These are phyloP conservation scores for Urosaurus nigricauda DNA, from an alignment of 2,797 vertebrate genomes.

Conservation along the genomic window DNA sequence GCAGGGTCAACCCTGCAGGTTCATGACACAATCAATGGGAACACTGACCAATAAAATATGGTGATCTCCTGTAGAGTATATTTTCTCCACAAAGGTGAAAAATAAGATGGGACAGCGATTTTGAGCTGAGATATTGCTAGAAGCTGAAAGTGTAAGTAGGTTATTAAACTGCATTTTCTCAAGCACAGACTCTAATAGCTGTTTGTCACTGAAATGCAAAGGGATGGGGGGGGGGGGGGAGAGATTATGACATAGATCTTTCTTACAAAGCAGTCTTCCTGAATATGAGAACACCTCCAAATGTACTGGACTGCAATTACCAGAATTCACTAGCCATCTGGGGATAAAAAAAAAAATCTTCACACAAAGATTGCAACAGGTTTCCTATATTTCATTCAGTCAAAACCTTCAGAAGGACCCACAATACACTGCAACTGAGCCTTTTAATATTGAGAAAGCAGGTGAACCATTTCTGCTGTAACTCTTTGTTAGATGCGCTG, in stretches of 20 bases:
- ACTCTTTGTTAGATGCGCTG: slow-evolving; percentile 55
- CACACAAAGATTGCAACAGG: background rate
- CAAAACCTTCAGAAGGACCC: background rate
- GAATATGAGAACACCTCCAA: background rate
- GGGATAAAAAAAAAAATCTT: background rate
- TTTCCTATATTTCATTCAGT: slow-evolving; percentile 28
- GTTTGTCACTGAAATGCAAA: background rate
- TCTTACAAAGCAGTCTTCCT: background rate
- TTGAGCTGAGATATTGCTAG: background rate
- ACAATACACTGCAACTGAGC: background rate
- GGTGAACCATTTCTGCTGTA: slow-evolving; percentile 56
- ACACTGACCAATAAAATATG: background rate
- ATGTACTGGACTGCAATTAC: background rate
- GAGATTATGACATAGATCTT: background rate
- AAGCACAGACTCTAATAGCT: background rate
- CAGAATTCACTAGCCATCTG: background rate
- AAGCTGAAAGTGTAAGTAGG: background rate
- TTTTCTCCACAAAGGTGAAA: background rate
- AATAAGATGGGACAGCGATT: background rate
- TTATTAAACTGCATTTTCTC: background rate
- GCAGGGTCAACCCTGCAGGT: background rate
- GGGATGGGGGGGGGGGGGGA: too few species aligned
- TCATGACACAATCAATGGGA: background rate
- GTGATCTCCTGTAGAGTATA: background rate
- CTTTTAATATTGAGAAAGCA: slow-evolving; percentile 44